phyloP scores from a whole-genome alignment of 2,113 vertebrate species.

The Gobiocypris rarus region DNA sequence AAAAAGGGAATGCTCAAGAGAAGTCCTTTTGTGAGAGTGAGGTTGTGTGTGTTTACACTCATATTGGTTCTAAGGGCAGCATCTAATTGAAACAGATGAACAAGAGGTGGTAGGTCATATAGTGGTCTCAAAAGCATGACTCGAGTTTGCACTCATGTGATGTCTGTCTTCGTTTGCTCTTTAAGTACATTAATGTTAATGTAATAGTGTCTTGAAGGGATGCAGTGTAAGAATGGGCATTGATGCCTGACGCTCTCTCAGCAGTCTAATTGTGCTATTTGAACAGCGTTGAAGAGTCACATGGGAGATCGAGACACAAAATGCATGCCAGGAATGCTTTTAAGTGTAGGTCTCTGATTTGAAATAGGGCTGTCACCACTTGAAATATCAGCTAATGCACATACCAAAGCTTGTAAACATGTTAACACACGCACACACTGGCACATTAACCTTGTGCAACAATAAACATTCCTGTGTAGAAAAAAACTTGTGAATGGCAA shows the following conservation, averaged over 20 bases:
- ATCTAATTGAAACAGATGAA: slow-evolving; percentile 32
- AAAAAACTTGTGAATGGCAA: not conserved
- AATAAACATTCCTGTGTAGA: slow-evolving; percentile 2
- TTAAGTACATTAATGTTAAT: slow-evolving; percentile 24
- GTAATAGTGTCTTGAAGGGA: not conserved
- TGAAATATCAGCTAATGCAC: slow-evolving; percentile 2
- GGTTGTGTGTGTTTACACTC: slow-evolving; percentile 19
- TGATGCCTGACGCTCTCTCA: not conserved
- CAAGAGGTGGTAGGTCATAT: slow-evolving; percentile 46
- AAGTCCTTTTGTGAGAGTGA: slow-evolving; percentile 26
- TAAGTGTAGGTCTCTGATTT: slow-evolving; percentile 10
- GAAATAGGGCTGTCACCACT: slow-evolving; percentile 13
- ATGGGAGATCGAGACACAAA: not conserved
- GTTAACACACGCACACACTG: slow-evolving; percentile 2
- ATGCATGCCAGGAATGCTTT: not conserved
- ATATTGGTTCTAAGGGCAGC: slow-evolving; percentile 2
- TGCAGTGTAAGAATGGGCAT: not conserved
- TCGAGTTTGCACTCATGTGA: slow-evolving; percentile 66
- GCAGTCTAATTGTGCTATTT: not conserved
- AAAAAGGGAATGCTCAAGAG: slow-evolving; percentile 4
- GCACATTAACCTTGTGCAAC: not conserved
- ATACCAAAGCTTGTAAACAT: slow-evolving; percentile 32
- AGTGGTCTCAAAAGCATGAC: slow-evolving; percentile 62
- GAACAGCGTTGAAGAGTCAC: not conserved
- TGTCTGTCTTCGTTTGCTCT: slow-evolving; percentile 37